Percentiles rank a stretch among this genome's conserved stretches.
Conservation (phyloP, 2,888 invertebrate genomes). For the Leucozona laternaria region DNA sequence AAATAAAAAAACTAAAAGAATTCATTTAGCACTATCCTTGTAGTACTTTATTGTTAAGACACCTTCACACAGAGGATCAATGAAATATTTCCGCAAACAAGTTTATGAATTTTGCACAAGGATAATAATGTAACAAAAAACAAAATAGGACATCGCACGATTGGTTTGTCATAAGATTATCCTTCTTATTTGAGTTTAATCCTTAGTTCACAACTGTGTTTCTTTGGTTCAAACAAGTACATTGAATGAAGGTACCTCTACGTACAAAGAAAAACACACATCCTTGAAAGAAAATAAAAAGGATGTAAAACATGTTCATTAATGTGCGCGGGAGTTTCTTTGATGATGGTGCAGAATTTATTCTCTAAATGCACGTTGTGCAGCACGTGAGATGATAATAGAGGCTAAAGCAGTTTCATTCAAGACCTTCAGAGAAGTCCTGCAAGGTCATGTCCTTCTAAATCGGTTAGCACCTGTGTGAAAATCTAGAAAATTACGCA, state of each 20-base stretch:
- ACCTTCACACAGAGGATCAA: conserved; percentile 62
- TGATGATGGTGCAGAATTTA: conserved; percentile 34
- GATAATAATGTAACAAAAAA: conserved; percentile 8
- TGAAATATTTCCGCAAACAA: conserved; percentile 74
- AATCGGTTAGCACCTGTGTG: conserved; percentile 55
- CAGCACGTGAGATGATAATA: conserved; percentile 71
- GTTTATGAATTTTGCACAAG: conserved; percentile 43
- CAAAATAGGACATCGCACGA: conserved; percentile 34
- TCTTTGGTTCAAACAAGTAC: conserved; percentile 29
- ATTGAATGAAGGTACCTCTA: too few relatives aligned
- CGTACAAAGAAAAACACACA: conserved; percentile 23
- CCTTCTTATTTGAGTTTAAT: conserved; percentile 55
- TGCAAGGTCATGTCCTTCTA: conserved; percentile 8
- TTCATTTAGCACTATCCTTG: conserved; percentile 56
- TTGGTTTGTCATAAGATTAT: conserved; percentile 71
- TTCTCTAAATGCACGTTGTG: conserved; percentile 42
- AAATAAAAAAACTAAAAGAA: conserved; percentile 9
- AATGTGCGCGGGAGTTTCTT: conserved; percentile 38
- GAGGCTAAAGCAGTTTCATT: conserved; percentile 6
- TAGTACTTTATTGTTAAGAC: conserved; percentile 51
- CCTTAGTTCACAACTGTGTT: conserved; percentile 51
- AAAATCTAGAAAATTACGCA: conserved; percentile 58
- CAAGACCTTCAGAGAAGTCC: not conserved
- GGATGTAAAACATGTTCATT: conserved; percentile 40
- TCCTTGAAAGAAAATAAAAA: conserved; percentile 46